Evolutionary conservation across 1,140 invertebrate species (phyloP), one percentile per base, ranked within the genome.

Genomic region (Anadara kagoshimensis): DNA sequence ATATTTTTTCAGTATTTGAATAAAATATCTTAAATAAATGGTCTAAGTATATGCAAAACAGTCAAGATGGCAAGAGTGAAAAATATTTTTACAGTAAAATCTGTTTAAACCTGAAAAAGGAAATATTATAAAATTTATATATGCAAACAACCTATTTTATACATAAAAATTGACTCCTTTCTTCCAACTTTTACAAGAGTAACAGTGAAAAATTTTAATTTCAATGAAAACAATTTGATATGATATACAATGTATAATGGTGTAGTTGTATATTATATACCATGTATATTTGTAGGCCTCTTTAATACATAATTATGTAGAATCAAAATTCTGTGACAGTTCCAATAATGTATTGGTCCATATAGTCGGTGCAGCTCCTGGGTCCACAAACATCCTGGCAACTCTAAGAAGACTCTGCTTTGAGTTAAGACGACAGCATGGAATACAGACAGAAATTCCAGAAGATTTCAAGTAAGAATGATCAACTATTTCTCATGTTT

Each of bases 351-450:
- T 86, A 5, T 58, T 89, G 22, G 75, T 86, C n/a, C 85, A 89
- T 69, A 84, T 85, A 36, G 81, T 86, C 26, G 87, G 87, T 45
- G 83, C 83, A 26, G 81, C 85, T 8, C 85, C 88, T 10, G 86
- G 84, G 12, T 89, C 86, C n/a, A 81, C 70, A 53, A 85, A 83
- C 72, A 81, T 89, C 5, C 59, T 82, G 18, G 80, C 81, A 0
- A 83, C 87, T 5, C 67, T 89, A 16, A 68, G 75, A 20, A 71
- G 86, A 58, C 77, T 89, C 10, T 83, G 82, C 58, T 69, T 80
- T 24, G 78, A 85, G 49, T 59, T 89, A 4, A 85, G 84, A 24
- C 49, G 73, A 26, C 78, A 78, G 47, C 87, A 86, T 76, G 70
- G 75, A 53, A 59, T 88, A 11, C 59, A 72, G 5, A 66, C 57